Evolutionary conservation across 2,888 invertebrate genomes (phyloP).

Genomic region (Protonemura montana): DNA sequence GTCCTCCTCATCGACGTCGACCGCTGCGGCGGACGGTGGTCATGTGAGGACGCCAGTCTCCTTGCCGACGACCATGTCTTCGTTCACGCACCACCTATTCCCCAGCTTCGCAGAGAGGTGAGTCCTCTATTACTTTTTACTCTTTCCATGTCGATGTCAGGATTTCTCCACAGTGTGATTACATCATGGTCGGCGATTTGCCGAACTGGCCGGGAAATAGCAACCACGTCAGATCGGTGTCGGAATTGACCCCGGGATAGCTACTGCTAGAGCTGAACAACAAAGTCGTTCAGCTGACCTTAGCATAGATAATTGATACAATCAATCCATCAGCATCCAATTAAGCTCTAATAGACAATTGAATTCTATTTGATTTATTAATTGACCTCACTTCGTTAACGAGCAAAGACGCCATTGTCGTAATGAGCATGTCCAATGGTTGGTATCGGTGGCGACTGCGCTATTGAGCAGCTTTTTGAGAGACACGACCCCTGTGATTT

Average conservation of each 20-base stretch:
- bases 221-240: slow-evolving; percentile 2
- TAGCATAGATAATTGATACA: slow-evolving; percentile 36
- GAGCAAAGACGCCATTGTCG: not conserved
- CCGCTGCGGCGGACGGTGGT: slow-evolving; percentile 47
- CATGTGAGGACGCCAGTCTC: slow-evolving; percentile 43
- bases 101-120: slow-evolving; percentile 67
- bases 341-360: slow-evolving; percentile 45
- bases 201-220: not conserved
- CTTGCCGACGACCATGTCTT: slow-evolving; percentile 49
- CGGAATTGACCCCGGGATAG: not conserved
- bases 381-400: slow-evolving; percentile 42
- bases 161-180: not conserved
- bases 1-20: slow-evolving; percentile 47
- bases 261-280: not conserved
- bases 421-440: not conserved
- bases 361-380: slow-evolving; percentile 46
- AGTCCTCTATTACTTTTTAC: slow-evolving; percentile 53
- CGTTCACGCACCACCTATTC: slow-evolving; percentile 58
- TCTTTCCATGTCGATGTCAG: too few species aligned
- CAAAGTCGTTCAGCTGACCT: slow-evolving; percentile 24
- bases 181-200: not conserved
- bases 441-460: not conserved
- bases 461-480: not conserved
- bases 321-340: slow-evolving; percentile 45
- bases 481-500: not conserved